phyloP scores from a whole-genome alignment of 2,113 vertebrate species.

The Boulengeromyrus knoepffleri region DNA sequence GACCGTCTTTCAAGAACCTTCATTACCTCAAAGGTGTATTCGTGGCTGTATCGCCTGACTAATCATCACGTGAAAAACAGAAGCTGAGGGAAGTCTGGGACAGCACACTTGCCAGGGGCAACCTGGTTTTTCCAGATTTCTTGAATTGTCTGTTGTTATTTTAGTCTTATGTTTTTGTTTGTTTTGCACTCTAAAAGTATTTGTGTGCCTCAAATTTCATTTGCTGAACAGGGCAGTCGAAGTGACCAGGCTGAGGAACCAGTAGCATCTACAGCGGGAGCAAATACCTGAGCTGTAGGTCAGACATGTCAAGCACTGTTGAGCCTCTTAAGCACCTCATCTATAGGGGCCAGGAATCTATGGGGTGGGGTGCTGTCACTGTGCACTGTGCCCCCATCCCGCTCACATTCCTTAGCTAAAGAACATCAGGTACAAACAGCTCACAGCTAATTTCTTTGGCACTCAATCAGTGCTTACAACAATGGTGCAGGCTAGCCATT shows the following conservation, averaged over 20 bases:
- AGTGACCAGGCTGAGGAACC: neutral
- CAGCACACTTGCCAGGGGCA: neutral
- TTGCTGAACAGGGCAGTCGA: neutral
- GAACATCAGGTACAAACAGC: neutral
- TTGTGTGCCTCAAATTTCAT: neutral
- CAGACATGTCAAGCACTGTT: neutral
- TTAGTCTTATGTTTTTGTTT: neutral
- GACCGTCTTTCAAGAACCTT: neutral
- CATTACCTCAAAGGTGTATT: neutral
- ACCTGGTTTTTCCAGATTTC: neutral
- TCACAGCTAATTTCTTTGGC: neutral
- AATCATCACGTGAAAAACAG: neutral
- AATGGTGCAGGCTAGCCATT: neutral
- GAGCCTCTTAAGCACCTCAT: neutral
- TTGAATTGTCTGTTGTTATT: neutral
- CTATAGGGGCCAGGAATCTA: neutral
- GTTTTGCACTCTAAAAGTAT: neutral
- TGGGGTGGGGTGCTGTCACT: neutral
- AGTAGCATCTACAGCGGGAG: neutral
- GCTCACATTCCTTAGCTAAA: neutral
- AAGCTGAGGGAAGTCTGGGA: neutral
- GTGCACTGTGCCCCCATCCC: neutral
- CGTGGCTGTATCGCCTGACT: neutral
- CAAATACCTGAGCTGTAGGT: neutral
- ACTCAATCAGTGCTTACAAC: neutral